A percentile compares a stretch with the other conserved stretches of the same genome.
phyloP scores from a whole-genome alignment of 2,113 vertebrate species.

The Sprattus sprattus region DNA sequence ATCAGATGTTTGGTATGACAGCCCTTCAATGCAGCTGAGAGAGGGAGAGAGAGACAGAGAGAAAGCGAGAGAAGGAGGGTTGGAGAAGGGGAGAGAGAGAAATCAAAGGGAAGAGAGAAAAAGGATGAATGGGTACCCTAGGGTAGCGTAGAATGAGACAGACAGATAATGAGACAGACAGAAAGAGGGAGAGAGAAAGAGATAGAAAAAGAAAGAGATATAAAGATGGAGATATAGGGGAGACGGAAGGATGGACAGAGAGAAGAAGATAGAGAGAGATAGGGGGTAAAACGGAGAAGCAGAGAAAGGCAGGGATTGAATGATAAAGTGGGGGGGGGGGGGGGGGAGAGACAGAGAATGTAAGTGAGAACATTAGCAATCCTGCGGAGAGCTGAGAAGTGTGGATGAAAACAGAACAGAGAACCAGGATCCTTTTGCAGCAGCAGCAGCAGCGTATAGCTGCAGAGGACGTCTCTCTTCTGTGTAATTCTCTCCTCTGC shows the following conservation, averaged over 20 bases:
- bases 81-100: neutral
- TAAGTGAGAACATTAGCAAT: neutral
- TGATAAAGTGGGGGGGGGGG: neutral
- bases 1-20: neutral
- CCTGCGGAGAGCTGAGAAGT: neutral
- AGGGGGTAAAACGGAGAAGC: neutral
- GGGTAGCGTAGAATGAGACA: too few relatives aligned
- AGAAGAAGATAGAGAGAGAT: neutral
- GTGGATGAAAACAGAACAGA: neutral
- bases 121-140: neutral
- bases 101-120: neutral
- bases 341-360: neutral
- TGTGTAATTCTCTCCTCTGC: neutral
- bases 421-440: too few relatives aligned
- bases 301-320: neutral
- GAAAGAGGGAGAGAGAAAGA: neutral
- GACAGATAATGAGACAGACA: neutral
- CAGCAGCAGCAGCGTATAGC: neutral
- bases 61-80: neutral
- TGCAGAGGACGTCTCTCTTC: neutral
- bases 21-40: neutral
- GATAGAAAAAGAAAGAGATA: neutral
- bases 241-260: neutral
- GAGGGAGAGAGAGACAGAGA: neutral
- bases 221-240: neutral